A percentile compares a stretch with the other conserved stretches of the same genome.
These are phyloP conservation scores for Xiphophorus maculatus DNA, from an alignment of 2,113 vertebrate species.

Conservation along the genomic window DNA sequence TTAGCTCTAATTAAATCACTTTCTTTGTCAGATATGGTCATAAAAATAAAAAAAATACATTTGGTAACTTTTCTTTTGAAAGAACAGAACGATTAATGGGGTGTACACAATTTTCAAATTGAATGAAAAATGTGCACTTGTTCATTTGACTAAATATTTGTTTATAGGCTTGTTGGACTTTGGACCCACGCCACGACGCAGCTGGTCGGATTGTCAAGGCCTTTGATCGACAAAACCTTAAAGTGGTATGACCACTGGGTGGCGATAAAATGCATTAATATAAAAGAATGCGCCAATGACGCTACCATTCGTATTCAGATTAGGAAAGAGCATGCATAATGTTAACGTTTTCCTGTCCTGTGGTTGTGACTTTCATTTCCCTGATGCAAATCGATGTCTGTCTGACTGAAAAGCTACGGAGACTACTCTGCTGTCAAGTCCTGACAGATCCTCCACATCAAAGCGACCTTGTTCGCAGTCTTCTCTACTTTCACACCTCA, in stretches of 20 bases:
- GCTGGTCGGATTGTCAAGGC: too few relatives aligned
- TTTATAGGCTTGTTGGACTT: too few relatives aligned
- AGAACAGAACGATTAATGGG: too few relatives aligned
- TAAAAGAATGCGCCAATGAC: background rate
- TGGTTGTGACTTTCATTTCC: slow-evolving; percentile 37
- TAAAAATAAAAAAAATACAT: too few relatives aligned
- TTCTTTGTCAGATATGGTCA: too few relatives aligned
- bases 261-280: background rate
- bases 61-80: too few relatives aligned
- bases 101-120: too few relatives aligned
- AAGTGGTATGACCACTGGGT: background rate
- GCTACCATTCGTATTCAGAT: background rate
- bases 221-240: background rate
- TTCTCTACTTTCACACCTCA: background rate
- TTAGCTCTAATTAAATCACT: too few relatives aligned
- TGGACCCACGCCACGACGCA: too few relatives aligned
- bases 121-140: too few relatives aligned
- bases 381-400: slow-evolving; percentile 24
- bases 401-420: slow-evolving; percentile 4
- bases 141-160: too few relatives aligned
- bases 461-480: slow-evolving; percentile 30
- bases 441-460: slow-evolving; percentile 52
- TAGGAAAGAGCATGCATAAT: background rate
- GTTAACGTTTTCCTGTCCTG: background rate
- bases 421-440: background rate